phyloP scores from a whole-genome alignment of 1,140 invertebrate species.

The Berghia stephanieae region DNA sequence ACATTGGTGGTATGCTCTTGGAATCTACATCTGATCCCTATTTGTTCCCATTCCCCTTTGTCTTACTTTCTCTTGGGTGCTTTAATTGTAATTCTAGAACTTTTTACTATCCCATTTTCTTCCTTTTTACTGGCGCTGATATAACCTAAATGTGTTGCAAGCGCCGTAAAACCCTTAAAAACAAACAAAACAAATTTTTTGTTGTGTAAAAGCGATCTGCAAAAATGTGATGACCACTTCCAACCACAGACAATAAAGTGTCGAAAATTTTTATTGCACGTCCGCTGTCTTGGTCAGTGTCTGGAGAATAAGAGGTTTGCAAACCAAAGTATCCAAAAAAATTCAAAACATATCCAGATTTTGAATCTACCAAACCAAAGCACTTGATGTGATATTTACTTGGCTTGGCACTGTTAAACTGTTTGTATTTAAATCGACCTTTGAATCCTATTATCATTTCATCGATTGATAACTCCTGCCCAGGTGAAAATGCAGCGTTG shows the following conservation, averaged over 20 bases:
- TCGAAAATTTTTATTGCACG: not conserved
- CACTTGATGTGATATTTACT: not conserved
- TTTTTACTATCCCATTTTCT: too few relatives aligned
- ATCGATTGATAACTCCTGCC: not conserved
- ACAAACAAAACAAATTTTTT: not conserved
- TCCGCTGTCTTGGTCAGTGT: not conserved
- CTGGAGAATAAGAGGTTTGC: not conserved
- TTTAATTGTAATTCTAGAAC: too few relatives aligned
- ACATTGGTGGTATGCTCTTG: too few relatives aligned
- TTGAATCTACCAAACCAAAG: not conserved
- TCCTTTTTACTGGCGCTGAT: too few relatives aligned
- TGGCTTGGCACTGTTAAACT: not conserved
- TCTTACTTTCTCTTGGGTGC: too few relatives aligned
- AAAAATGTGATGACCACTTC: constrained; percentile 4
- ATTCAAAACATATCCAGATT: not conserved
- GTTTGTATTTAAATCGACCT: not conserved
- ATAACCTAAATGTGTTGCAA: too few relatives aligned
- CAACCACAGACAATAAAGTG: not conserved
- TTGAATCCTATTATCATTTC: not conserved
- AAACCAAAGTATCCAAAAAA: not conserved
- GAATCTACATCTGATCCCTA: too few relatives aligned
- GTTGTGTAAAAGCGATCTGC: constrained; percentile 5
- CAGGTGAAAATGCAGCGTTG: not conserved
- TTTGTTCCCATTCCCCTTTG: too few relatives aligned
- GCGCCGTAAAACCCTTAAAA: too few relatives aligned